These are phyloP conservation scores for Meloidogyne exigua DNA, from an alignment of 1,140 invertebrate species.

Conservation along the genomic window DNA sequence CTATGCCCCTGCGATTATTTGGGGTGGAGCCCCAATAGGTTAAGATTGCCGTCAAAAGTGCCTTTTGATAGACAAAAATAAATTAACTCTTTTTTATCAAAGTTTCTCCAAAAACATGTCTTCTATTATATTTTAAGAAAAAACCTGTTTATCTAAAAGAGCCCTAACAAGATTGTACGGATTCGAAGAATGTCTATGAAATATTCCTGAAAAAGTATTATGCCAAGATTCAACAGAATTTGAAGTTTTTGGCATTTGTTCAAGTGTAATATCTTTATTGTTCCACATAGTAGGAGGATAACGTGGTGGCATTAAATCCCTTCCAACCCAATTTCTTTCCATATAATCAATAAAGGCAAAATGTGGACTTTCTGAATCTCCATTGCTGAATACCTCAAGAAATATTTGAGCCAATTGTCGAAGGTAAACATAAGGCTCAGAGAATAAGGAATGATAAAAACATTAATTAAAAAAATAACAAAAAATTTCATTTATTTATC, in stretches of 20 bases:
- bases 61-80: too few species aligned
- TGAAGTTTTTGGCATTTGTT: constrained; percentile 3
- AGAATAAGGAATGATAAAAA: too few species aligned
- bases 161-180: constrained; percentile 3
- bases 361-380: neutral
- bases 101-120: neutral
- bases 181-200: constrained; percentile 7
- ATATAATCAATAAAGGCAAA: constrained; percentile 8
- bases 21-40: too few species aligned
- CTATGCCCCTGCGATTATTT: too few species aligned
- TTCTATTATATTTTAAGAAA: neutral
- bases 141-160: constrained; percentile 15
- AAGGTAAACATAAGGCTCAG: neutral
- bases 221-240: constrained; percentile 12
- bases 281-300: constrained; percentile 5
- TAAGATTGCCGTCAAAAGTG: too few species aligned
- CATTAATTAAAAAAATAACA: too few species aligned
- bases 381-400: constrained; percentile 1
- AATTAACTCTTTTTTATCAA: too few species aligned
- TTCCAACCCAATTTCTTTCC: constrained; percentile 12
- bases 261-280: constrained; percentile 9
- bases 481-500: neutral
- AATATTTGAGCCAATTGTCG: neutral
- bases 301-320: neutral
- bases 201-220: constrained; percentile 1